Evolutionary conservation across 2,113 vertebrate species (phyloP).

Genomic region (Cololabis saira): DNA sequence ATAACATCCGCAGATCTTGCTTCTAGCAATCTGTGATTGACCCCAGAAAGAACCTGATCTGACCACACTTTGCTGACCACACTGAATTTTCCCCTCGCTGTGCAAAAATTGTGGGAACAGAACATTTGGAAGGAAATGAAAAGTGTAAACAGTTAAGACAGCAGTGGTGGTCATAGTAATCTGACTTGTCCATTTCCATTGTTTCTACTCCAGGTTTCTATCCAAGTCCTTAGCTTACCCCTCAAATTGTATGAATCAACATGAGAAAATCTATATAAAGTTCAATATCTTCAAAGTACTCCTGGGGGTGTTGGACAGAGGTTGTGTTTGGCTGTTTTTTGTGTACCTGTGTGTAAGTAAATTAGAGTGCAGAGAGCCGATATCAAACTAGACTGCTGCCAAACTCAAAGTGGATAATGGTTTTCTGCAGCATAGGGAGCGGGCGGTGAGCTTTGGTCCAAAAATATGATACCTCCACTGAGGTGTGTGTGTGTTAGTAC

Average conservation of each 20-base stretch:
- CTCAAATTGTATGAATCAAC: conserved; percentile 12
- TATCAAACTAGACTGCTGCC: conserved; percentile 24
- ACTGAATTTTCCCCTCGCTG: conserved; percentile 3
- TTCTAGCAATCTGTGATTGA: too few species aligned
- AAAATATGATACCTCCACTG: conserved; percentile 25
- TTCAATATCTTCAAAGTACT: conserved; percentile 5
- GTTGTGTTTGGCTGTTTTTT: conserved; percentile 10
- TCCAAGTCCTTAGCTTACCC: not conserved
- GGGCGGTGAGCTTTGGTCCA: conserved; percentile 56
- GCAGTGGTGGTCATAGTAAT: conserved; percentile 24
- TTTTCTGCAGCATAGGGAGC: conserved; percentile 40
- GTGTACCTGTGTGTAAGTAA: conserved; percentile 14
- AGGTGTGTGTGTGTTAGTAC: conserved; percentile 16
- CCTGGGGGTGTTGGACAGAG: conserved; percentile 2
- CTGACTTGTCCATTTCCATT: conserved; percentile 16
- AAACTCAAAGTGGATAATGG: conserved; percentile 39
- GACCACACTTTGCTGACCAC: not conserved
- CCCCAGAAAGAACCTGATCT: not conserved
- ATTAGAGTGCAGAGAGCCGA: conserved; percentile 21
- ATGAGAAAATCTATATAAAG: conserved; percentile 14
- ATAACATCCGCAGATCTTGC: too few species aligned
- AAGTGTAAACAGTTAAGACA: conserved; percentile 8
- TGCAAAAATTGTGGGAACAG: conserved; percentile 26
- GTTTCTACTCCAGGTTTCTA: not conserved
- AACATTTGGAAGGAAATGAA: conserved; percentile 24